Base-by-base conservation (phyloP, 2,797 vertebrate species). In the Coregonus suidteri region DNA sequence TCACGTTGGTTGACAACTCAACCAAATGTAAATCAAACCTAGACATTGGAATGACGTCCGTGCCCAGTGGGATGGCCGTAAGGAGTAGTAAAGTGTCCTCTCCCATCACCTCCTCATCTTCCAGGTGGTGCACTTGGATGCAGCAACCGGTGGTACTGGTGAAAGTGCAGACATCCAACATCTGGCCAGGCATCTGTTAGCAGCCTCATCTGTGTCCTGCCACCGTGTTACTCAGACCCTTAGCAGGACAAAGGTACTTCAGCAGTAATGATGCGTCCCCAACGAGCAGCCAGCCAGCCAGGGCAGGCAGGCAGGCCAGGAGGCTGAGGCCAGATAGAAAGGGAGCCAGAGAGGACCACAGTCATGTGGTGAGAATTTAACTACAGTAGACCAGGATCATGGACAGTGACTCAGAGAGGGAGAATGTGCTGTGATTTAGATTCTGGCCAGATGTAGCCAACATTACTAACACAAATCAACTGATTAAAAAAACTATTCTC, bases 171-270 rank as follows among this genome's bases (percentile, higher is more conserved):
- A 87, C 88, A 89, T 82, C 77, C 78, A 90, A 77, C 90, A 88
- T 86, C 85, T 88, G 86, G 81, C 88, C 85, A 87, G 84, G 90
- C 91, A 91, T 92, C 93, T 94, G 92, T 80, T 77, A 82, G 78
- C 79, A 84, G 81, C 79, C 82, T 87, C 86, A 87, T 75, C 79
- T 72, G 86, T 90, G 90, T 90, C 90, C 77, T 82, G 85, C 88
- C 86, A 90, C 86, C 53, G 52, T 76, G 87, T 83, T 85, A 74
- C 82, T 75, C 82, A 82, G 87, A 82, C 88, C 85, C 76, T 88
- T 87, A 91, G 87, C 90, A 90, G 88, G 88, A 91, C 89, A 88
- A 88, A 82, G 83, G 90, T 90, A 91, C 89, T 91, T 92, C 81
- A 87, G 85, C 74, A 79, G 88, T 93, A 92, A 93, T 91, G 91